Conservation (phyloP, 2,888 invertebrate species). For the Zonitis immaculata region DNA sequence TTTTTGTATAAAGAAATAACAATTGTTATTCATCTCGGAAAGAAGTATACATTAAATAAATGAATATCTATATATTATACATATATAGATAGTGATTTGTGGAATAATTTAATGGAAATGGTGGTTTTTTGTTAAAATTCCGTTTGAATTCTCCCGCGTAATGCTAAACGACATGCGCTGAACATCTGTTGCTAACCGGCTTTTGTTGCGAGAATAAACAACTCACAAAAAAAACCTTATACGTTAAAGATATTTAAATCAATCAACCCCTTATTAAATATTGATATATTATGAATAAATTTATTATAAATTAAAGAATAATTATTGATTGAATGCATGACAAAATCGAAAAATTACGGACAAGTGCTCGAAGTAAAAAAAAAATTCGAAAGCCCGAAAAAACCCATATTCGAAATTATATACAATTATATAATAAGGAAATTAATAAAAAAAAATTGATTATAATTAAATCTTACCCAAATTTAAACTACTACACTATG, state of each 20-base stretch:
- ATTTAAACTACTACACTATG: background rate
- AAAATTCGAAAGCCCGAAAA: too few relatives aligned
- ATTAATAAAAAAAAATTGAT: too few relatives aligned
- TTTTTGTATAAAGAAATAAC: too few relatives aligned
- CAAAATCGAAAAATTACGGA: background rate
- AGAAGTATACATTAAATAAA: too few relatives aligned
- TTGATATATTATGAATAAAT: background rate
- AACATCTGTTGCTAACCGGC: conserved; percentile 8
- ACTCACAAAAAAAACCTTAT: background rate
- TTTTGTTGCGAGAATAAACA: conserved; percentile 13
- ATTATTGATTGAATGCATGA: background rate
- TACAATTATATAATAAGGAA: too few relatives aligned
- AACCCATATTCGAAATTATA: too few relatives aligned
- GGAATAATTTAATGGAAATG: too few relatives aligned
- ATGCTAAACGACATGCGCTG: conserved; percentile 11
- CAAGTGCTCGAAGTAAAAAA: too few relatives aligned
- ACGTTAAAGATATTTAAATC: background rate
- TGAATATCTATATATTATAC: too few relatives aligned
- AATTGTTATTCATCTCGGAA: too few relatives aligned
- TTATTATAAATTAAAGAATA: background rate
- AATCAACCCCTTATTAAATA: background rate
- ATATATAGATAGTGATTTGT: too few relatives aligned
- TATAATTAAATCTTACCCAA: background rate
- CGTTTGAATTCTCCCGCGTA: conserved; percentile 15
- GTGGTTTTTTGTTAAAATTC: background rate